Conservation (phyloP, 2,888 invertebrate genomes). For the Cantharis flavilabris region DNA sequence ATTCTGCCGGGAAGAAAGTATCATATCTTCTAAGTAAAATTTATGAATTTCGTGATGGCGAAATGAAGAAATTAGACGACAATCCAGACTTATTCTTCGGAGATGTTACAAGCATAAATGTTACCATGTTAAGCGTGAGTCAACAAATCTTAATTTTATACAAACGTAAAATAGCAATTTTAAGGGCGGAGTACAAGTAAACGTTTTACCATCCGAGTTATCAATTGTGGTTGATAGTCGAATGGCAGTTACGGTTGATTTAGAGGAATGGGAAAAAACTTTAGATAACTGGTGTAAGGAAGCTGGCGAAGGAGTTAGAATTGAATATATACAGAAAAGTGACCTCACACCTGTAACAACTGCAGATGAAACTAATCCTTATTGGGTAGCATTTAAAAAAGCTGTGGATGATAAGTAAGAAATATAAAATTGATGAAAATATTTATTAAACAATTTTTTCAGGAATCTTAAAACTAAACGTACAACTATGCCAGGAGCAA, state of each 20-base stretch:
- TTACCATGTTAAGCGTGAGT: constrained; percentile 73
- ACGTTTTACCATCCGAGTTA: constrained; percentile 86
- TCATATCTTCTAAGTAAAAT: constrained; percentile 57
- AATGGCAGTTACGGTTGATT: constrained; percentile 66
- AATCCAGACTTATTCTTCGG: constrained; percentile 60
- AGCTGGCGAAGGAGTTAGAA: constrained; percentile 62
- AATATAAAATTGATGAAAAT: constrained; percentile 31
- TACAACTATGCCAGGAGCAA: constrained; percentile 85
- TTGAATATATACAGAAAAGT: constrained; percentile 60
- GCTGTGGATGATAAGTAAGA: constrained; percentile 54
- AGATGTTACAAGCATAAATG: constrained; percentile 85
- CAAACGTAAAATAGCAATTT: constrained; percentile 21
- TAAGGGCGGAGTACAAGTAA: constrained; percentile 86
- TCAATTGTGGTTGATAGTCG: constrained; percentile 76
- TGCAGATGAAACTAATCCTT: constrained; percentile 60
- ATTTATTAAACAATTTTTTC: background rate
- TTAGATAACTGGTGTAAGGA: constrained; percentile 57
- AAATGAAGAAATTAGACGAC: background rate
- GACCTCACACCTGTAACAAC: constrained; percentile 57
- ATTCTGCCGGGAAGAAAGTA: constrained; percentile 85
- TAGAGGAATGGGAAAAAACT: constrained; percentile 62
- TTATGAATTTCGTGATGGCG: background rate
- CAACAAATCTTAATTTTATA: background rate
- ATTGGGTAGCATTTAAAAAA: constrained; percentile 64
- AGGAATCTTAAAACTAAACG: background rate